These are phyloP conservation scores for Neodontobutis hainanensis DNA, from an alignment of 2,113 vertebrate genomes.

Conservation along the genomic window DNA sequence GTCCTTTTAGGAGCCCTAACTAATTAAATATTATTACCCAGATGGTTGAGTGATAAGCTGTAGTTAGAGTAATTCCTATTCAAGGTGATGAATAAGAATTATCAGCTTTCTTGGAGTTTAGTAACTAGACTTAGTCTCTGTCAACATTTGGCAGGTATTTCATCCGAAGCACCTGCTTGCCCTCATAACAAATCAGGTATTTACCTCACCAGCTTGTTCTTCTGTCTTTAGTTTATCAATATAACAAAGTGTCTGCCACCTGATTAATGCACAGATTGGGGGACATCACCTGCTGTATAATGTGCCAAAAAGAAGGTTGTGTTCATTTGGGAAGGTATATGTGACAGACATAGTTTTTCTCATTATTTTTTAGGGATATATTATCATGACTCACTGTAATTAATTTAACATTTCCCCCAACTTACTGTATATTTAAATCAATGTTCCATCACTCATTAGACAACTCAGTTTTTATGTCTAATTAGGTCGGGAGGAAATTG, in stretches of 20 bases:
- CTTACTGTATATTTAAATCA: too few relatives aligned
- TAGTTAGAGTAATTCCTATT: too few relatives aligned
- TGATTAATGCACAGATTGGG: constrained; percentile 11
- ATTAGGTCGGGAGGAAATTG: constrained; percentile 35
- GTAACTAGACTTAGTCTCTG: constrained; percentile 9
- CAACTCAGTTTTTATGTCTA: constrained; percentile 31
- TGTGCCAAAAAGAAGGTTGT: too few relatives aligned
- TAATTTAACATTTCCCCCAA: too few relatives aligned
- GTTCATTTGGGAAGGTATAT: too few relatives aligned
- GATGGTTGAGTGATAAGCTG: too few relatives aligned
- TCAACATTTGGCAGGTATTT: constrained; percentile 14
- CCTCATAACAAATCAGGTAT: not conserved
- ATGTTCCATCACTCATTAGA: not conserved
- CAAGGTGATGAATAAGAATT: constrained; percentile 1
- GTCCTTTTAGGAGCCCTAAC: too few relatives aligned
- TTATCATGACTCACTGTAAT: too few relatives aligned
- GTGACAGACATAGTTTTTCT: too few relatives aligned
- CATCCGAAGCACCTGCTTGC: not conserved
- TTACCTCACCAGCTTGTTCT: constrained; percentile 32
- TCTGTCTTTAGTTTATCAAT: constrained; percentile 20
- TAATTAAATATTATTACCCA: too few relatives aligned
- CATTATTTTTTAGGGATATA: too few relatives aligned
- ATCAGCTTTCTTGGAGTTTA: constrained; percentile 19
- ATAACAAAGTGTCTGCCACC: constrained; percentile 12
- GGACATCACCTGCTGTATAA: not conserved